Base-by-base conservation (phyloP, 2,888 invertebrate genomes). In the Eurytoma californica region DNA sequence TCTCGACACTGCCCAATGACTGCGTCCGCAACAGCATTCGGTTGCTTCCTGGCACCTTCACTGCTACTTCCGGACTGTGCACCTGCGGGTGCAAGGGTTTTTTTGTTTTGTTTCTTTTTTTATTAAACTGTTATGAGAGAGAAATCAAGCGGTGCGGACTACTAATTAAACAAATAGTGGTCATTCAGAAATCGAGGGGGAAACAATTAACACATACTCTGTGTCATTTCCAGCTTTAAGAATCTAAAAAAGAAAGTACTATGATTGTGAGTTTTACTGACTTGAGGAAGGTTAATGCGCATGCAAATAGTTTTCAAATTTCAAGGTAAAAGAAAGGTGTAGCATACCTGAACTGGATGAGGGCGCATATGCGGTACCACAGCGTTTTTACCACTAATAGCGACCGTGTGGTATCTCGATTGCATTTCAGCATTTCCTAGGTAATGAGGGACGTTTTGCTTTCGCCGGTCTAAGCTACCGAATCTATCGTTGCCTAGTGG, bases 391-490 rank as follows among this genome's bases (percentile, higher is more conserved):
- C 82, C 60, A 14, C 77, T 77, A 39, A 83, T 74, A 0, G 85
- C 82, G n/a, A 84, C 86, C 0, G 87, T 85, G 55, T 87, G 87
- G 77, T 88, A 87, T 63, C 88, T 83, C 5, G 84, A 82, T 55
- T 84, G 86, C 1, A 80, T 57, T 5, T 86, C 87, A 0, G 80
- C 39, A 14, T 83, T 83, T 85, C 0, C 82, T 72, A 28, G 79
- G 83, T 68, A 82, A 0, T 4, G 3, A 13, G 83, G 65, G 18
- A 82, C 83, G 82, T 88, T 91, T 73, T 91, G 91, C 90, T 91
- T 92, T 86, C 93, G 91, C 55, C 93, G 90, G 87, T 93, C 93
- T 53, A 93, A 90, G 86, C 93, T 93, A 3, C 93, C 93, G 86
- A 93, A 93, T 84, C 92, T 92, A 60, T 90, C 90, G 2, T 80